Evolutionary conservation across 1,140 invertebrate species (phyloP).

Genomic region (Cotesia chilonis): DNA sequence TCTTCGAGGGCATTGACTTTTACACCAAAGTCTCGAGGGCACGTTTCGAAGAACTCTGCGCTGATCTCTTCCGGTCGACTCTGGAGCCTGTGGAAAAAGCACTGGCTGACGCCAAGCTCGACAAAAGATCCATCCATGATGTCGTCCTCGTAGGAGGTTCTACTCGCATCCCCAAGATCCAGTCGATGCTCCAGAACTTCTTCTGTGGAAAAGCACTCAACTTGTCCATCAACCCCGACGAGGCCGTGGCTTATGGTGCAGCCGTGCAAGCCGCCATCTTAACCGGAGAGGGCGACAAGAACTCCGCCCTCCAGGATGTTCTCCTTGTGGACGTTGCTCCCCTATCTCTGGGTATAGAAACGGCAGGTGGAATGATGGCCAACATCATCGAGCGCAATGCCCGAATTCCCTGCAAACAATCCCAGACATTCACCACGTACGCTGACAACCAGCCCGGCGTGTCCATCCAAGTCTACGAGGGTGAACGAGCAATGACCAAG

Average conservation of each 20-base stretch:
- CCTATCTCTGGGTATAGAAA: slow-evolving; percentile 70
- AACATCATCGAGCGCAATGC: slow-evolving; percentile 71
- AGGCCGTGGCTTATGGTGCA: slow-evolving; percentile 74
- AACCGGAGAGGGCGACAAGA: slow-evolving; percentile 65
- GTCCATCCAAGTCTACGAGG: slow-evolving; percentile 76
- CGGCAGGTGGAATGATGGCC: slow-evolving; percentile 69
- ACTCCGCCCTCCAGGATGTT: slow-evolving; percentile 71
- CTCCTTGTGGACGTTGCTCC: slow-evolving; percentile 78
- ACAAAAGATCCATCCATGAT: slow-evolving; percentile 77
- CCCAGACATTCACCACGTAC: slow-evolving; percentile 73
- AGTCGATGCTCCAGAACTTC: slow-evolving; percentile 71
- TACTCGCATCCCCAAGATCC: slow-evolving; percentile 76
- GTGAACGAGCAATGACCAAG: slow-evolving; percentile 73
- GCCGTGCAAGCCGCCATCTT: slow-evolving; percentile 74
- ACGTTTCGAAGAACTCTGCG: slow-evolving; percentile 72
- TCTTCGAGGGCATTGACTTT: slow-evolving; percentile 70
- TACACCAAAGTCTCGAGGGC: slow-evolving; percentile 71
- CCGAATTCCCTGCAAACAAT: slow-evolving; percentile 72
- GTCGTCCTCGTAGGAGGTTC: slow-evolving; percentile 84
- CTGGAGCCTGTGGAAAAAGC: slow-evolving; percentile 74
- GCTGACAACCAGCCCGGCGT: slow-evolving; percentile 77
- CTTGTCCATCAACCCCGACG: slow-evolving; percentile 75
- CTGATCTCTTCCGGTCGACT: slow-evolving; percentile 70
- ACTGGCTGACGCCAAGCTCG: slow-evolving; percentile 77
- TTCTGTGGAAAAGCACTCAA: slow-evolving; percentile 72